Base-by-base conservation (phyloP, 2,888 invertebrate species). In the Apodemia hepburni region DNA sequence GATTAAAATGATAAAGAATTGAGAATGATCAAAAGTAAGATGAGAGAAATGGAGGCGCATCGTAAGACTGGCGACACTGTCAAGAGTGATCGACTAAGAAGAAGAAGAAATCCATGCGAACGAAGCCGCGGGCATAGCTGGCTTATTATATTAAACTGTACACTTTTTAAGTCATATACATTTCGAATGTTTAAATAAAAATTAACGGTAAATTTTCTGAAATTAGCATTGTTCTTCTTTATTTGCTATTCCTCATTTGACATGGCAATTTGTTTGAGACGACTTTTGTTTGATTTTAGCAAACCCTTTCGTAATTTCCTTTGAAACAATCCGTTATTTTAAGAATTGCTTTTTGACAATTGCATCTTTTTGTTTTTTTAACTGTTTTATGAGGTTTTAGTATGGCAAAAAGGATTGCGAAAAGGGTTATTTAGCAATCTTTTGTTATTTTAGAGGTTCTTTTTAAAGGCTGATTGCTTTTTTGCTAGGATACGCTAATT, bases 381-480 rank as follows among this genome's bases (percentile, higher is more conserved):
- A 54, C 33, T 18, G 35, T 80, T 81, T 77, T 79, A 78, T 71
- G 62, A 69, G 64, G 67, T 70, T 71, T 70, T 65, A 60, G 75
- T 63, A 66, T 80, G 68, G 78, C 75, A 66, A 82, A 71, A 82
- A 80, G 79, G 75, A 75, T 86, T 85, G 80, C 77, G 59, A 78
- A 81, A 85, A 79, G 80, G 79, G 76, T 80, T 82, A 71, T 61
- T 68, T 58, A 63, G 62, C 62, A 59, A 47, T 22, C 57, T 22
- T 57, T 66, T 63, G 64, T 68, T 59, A 47, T 15, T 11, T 47
- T 54, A 35, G 54, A 65, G 60, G 35, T 29, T 58, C 18, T 33
- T 17, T 58, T 12, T 64, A 38, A 63, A 47, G 38, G 11, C 12
- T 3, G 29, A n/a, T 22, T 59, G 58, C 45, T 38, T 58, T 29